Conservation (phyloP, 2,113 vertebrate genomes). For the Labeo catla region DNA sequence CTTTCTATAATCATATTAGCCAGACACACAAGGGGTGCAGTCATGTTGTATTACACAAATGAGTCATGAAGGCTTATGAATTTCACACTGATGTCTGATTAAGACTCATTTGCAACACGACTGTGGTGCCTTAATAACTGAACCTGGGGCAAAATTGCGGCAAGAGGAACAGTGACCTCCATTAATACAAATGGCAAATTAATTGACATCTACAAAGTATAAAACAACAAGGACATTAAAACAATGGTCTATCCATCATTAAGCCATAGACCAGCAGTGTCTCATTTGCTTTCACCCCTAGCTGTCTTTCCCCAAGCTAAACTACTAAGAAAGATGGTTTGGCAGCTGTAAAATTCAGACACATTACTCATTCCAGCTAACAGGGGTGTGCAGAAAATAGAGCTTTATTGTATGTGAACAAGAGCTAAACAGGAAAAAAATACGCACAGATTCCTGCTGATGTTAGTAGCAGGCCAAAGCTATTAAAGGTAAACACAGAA, state of each 20-base stretch:
- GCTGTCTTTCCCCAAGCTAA: conserved; percentile 33
- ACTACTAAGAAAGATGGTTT: conserved; percentile 37
- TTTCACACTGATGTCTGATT: conserved; percentile 27
- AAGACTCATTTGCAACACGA: conserved; percentile 29
- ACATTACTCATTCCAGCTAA: conserved; percentile 39
- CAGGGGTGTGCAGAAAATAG: conserved; percentile 20
- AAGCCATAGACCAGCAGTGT: not conserved
- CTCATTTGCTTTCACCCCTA: conserved; percentile 10
- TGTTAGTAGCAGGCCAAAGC: not conserved
- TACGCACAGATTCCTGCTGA: not conserved
- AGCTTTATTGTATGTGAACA: conserved; percentile 17
- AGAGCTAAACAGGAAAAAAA: not conserved
- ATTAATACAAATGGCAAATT: conserved; percentile 23
- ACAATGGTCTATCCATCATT: not conserved
- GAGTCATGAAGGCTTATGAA: conserved; percentile 13
- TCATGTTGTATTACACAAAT: conserved; percentile 40
- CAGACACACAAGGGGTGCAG: conserved; percentile 29
- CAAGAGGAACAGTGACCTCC: not conserved
- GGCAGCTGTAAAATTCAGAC: conserved; percentile 47
- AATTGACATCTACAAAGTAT: not conserved
- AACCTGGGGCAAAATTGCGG: conserved; percentile 3
- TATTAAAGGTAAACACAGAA: not conserved
- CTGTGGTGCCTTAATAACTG: conserved; percentile 14
- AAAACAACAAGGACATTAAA: not conserved
- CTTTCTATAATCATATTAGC: conserved; percentile 48